Percentiles rank a stretch among this genome's conserved stretches.
phyloP scores from a whole-genome alignment of 2,797 vertebrate genomes.

The Heterohyrax brucei region DNA sequence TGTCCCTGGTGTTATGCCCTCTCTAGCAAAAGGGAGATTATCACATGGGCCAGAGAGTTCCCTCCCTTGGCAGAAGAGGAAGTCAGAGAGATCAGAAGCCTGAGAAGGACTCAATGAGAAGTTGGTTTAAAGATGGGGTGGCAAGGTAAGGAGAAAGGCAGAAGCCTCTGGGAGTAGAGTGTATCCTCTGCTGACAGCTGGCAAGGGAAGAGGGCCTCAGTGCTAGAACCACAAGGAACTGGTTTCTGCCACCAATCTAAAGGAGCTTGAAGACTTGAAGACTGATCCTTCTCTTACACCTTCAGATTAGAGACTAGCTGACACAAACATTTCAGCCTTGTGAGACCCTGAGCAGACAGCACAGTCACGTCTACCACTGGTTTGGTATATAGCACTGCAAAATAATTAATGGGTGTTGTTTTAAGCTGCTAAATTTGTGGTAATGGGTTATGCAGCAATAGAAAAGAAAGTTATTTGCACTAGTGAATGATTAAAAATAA shows the following conservation, averaged over 20 bases:
- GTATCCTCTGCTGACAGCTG: neutral
- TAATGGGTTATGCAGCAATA: neutral
- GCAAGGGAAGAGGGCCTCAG: neutral
- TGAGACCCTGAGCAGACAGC: neutral
- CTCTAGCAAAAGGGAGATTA: neutral
- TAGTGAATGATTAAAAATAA: neutral
- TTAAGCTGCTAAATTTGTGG: neutral
- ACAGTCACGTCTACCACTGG: neutral
- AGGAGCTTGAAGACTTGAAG: neutral
- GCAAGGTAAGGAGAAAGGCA: neutral
- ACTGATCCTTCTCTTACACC: neutral
- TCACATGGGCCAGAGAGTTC: neutral
- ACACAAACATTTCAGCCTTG: accelerated
- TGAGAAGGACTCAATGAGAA: neutral
- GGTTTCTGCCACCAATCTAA: neutral
- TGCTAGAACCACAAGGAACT: neutral
- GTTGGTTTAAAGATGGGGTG: neutral
- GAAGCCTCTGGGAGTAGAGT: neutral
- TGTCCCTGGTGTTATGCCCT: neutral
- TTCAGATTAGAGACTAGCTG: neutral
- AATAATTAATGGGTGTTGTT: neutral
- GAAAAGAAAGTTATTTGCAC: neutral
- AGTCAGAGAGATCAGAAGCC: neutral
- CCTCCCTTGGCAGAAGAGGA: neutral
- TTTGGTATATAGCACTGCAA: neutral